Evolutionary conservation across 2,113 vertebrate species (phyloP), one percentile per base, ranked within the genome.

Genomic region (Ailuropoda melanoleuca): DNA sequence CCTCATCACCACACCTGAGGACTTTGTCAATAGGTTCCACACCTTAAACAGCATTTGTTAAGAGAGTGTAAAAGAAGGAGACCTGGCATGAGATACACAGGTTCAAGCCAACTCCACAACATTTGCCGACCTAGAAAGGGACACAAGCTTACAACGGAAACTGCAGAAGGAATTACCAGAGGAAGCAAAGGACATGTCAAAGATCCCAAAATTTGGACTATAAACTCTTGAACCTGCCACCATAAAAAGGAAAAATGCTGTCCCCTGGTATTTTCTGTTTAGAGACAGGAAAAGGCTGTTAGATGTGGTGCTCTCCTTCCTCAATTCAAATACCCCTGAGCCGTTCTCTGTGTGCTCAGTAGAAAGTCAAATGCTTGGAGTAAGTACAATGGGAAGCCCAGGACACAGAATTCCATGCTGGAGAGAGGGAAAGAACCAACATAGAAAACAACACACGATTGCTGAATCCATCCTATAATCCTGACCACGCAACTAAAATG

Each of bases 21-120:
- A 66, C 75, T 90, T 43, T 68, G 78, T 66, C 93, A 95, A 64
- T 91, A 90, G 34, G 29, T 56, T 90, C 96, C 64, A 55, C 64
- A 88, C 48, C 66, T 84, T 93, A 34, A 90, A 81, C 83, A 85
- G 70, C 48, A n/a, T 90, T 95, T 96, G 58, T 93, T 91, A 70
- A 86, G 78, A 97, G 58, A 78, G 50, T 83, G 12, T 70, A 43
- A 48, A 91, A 46, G 48, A 50, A 58, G 18, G 81, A 86, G 93
- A 90, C 34, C 2, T 97, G 93, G 90, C 84, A 19, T 8, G 9
- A 55, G 70, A 55, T 1, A 24, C 62, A 13, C 19, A 43, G 24
- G 18, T 91, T 81, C 46, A 60, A 77, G 93, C 75, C 94, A 97
- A 93, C 3, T n/a, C 43, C 29, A 6, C 62, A 26, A 43, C 31